These are phyloP conservation scores for Coelopa frigida DNA, from an alignment of 1,140 invertebrate species.

Conservation along the genomic window DNA sequence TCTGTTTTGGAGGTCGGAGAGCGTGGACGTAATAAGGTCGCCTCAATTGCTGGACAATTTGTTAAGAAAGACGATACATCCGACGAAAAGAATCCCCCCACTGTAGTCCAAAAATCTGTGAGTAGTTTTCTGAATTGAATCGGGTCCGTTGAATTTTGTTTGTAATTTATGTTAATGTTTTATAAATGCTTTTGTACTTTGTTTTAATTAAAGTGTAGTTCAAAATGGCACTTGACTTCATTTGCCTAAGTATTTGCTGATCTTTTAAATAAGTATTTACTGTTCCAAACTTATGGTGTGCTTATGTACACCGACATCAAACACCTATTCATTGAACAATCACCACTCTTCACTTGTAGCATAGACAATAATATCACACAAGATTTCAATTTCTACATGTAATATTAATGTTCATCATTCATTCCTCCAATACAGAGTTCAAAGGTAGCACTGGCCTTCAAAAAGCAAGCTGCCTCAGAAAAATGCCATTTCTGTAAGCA, in stretches of 20 bases:
- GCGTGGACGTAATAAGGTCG: conserved; percentile 76
- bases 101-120: conserved; percentile 55
- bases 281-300: too few species aligned
- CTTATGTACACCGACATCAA: too few species aligned
- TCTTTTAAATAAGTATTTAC: too few species aligned
- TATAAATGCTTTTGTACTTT: not conserved
- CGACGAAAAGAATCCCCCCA: conserved; percentile 45
- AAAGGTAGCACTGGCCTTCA: conserved; percentile 53
- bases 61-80: conserved; percentile 55
- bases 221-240: too few species aligned
- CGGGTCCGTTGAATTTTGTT: conserved; percentile 14
- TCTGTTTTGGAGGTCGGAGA: conserved; percentile 58
- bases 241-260: too few species aligned
- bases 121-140: conserved; percentile 41
- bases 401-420: not conserved
- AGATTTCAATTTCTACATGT: too few species aligned
- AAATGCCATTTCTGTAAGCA: conserved; percentile 82
- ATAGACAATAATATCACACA: too few species aligned
- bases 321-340: too few species aligned
- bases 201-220: too few species aligned
- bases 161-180: conserved; percentile 7
- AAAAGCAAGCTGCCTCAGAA: conserved; percentile 62
- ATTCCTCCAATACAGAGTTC: conserved; percentile 45
- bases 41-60: conserved; percentile 75
- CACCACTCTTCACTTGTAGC: too few species aligned